Conservation (phyloP, 92 coral and sea anemone genomes). For the Porites evermanni region DNA sequence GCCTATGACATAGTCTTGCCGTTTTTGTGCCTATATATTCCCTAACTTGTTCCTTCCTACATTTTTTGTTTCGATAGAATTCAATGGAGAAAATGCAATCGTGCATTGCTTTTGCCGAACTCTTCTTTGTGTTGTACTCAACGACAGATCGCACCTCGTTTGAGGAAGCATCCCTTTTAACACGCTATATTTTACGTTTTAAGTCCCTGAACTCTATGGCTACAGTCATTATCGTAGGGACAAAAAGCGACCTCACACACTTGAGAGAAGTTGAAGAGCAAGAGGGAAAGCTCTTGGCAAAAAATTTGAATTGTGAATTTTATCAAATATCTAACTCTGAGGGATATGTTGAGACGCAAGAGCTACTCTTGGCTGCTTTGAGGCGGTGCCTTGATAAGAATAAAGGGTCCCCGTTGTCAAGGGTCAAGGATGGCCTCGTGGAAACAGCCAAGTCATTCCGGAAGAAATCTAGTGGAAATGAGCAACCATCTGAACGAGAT, state of each 20-base stretch:
- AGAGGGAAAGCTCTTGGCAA: constrained; percentile 86
- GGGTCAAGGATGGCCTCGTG: constrained; percentile 82
- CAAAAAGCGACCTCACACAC: constrained; percentile 84
- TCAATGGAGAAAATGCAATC: constrained; percentile 87
- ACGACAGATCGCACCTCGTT: constrained; percentile 94
- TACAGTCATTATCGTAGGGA: constrained; percentile 81
- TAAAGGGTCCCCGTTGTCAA: constrained; percentile 66
- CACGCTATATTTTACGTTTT: constrained; percentile 82
- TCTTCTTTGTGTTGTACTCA: constrained; percentile 93
- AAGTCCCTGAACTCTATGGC: constrained; percentile 58
- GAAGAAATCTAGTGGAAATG: constrained; percentile 54
- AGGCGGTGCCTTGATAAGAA: constrained; percentile 66
- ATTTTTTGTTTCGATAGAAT: constrained; percentile 60
- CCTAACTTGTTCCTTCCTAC: background rate
- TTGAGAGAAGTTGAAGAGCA: constrained; percentile 79
- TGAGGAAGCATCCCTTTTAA: constrained; percentile 85
- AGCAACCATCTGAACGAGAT: constrained; percentile 19
- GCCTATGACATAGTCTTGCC: too few species aligned
- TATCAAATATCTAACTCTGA: constrained; percentile 84
- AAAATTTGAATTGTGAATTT: constrained; percentile 85
- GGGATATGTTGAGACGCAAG: constrained; percentile 78
- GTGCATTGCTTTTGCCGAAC: constrained; percentile 86
- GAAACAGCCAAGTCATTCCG: constrained; percentile 80
- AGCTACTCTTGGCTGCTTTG: constrained; percentile 73
- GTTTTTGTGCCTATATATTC: too few species aligned